Conservation (phyloP, 2,888 invertebrate species). For the Disparrhopalites patrizii region DNA sequence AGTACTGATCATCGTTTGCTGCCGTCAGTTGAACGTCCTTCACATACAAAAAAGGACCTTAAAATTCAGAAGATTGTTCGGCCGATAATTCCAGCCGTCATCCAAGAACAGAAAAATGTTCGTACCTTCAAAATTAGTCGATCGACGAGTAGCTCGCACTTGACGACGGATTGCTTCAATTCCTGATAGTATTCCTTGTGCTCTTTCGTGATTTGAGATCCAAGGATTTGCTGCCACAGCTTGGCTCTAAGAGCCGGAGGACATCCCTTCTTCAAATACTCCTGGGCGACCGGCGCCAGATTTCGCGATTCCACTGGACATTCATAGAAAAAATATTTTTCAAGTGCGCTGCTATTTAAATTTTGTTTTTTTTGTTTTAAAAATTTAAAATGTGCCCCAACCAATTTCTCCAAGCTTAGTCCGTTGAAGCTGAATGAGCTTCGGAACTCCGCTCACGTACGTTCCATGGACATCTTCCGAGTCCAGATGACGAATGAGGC, state of each 20-base stretch:
- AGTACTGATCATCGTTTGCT: conserved; percentile 96
- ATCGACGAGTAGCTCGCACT: conserved; percentile 88
- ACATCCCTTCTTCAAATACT: conserved; percentile 80
- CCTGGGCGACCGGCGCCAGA: conserved; percentile 76
- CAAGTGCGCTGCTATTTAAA: background rate
- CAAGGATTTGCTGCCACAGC: conserved; percentile 82
- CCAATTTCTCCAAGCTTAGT: conserved; percentile 67
- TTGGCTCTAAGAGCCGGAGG: conserved; percentile 74
- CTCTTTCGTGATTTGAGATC: conserved; percentile 62
- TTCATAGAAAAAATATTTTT: background rate
- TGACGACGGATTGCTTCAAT: conserved; percentile 74
- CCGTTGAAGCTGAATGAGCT: conserved; percentile 54
- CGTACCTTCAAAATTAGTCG: conserved; percentile 82
- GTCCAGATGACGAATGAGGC: conserved; percentile 41
- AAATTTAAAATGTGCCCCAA: conserved; percentile 33
- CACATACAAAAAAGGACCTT: conserved; percentile 27
- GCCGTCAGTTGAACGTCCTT: conserved; percentile 90
- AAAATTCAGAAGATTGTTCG: background rate
- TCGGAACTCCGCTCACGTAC: conserved; percentile 35
- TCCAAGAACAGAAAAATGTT: background rate
- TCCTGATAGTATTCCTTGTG: conserved; percentile 71
- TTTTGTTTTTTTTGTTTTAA: background rate
- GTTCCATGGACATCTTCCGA: conserved; percentile 37
- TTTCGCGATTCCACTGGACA: conserved; percentile 36
- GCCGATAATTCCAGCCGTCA: background rate